These are phyloP conservation scores for Clarias magur DNA, from an alignment of 2,113 vertebrate species.

Conservation along the genomic window DNA sequence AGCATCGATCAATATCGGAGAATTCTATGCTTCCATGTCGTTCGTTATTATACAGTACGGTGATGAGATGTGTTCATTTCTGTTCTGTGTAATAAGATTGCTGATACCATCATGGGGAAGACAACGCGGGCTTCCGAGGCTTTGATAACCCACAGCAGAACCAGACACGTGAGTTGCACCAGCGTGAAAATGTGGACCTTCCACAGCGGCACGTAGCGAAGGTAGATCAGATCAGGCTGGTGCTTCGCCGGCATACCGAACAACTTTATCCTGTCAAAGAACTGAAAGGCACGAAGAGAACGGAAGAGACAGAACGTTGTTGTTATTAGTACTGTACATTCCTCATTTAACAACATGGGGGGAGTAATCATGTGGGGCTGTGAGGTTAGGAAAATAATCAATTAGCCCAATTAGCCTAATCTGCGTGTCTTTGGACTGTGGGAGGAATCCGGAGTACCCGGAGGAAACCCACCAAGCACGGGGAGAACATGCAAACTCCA, in stretches of 20 bases:
- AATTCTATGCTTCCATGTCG: background rate
- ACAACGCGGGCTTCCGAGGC: conserved; percentile 86
- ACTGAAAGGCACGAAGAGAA: conserved; percentile 64
- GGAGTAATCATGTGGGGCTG: background rate
- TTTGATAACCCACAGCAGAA: conserved; percentile 94
- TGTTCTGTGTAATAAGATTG: background rate
- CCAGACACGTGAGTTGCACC: conserved; percentile 89
- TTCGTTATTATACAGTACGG: background rate
- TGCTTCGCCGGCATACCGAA: conserved; percentile 96
- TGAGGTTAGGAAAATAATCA: background rate
- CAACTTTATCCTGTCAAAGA: conserved; percentile 93
- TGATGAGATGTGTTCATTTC: background rate
- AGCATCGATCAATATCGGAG: background rate
- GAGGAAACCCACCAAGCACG: no score
- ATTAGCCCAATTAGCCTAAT: no score
- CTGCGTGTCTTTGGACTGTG: no score
- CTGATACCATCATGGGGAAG: conserved; percentile 96
- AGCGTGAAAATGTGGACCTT: conserved; percentile 94
- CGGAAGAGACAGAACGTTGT: background rate
- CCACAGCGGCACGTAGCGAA: conserved; percentile 96
- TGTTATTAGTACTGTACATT: no score
- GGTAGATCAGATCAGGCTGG: conserved; percentile 93
- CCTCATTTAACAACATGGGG: background rate
- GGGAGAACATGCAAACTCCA: no score
- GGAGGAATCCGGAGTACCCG: no score